Conservation (phyloP, 2,888 invertebrate species). For the Ectemnius continuus region DNA sequence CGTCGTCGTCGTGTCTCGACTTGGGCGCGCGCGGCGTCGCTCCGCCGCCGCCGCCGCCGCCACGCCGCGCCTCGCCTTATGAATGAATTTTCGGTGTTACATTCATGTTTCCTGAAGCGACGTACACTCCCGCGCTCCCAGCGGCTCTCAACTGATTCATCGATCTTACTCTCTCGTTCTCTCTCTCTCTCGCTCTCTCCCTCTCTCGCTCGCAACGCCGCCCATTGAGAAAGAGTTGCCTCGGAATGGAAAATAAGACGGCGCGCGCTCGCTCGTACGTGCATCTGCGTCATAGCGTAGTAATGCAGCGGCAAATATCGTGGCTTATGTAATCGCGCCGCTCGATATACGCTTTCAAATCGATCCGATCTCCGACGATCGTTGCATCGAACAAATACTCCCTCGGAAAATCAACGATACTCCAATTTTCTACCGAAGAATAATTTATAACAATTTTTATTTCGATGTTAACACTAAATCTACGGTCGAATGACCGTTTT, state of each 20-base stretch:
- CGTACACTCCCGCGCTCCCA: slow-evolving; percentile 54
- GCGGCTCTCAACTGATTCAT: slow-evolving; percentile 53
- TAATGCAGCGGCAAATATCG: slow-evolving; percentile 22
- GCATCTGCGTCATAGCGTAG: neutral
- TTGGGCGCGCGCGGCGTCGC: too few species aligned
- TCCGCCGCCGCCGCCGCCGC: too few species aligned
- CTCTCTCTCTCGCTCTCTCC: too few species aligned
- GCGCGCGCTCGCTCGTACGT: neutral
- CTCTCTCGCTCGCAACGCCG: neutral
- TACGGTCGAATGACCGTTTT: too few species aligned
- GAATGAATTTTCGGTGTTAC: slow-evolving; percentile 71
- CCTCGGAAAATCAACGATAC: too few species aligned
- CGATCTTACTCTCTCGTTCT: neutral
- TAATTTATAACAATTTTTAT: too few species aligned
- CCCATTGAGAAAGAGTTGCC: slow-evolving; percentile 4
- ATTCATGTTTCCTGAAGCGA: slow-evolving; percentile 67
- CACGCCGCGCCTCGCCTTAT: slow-evolving; percentile 43
- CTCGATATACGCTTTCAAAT: too few species aligned
- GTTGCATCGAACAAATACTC: too few species aligned
- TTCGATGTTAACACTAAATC: too few species aligned
- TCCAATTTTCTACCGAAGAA: too few species aligned
- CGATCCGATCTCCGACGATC: too few species aligned
- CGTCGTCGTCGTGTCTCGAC: too few species aligned
- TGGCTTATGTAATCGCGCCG: slow-evolving; percentile 30
- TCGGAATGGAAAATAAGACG: neutral